Conservation (phyloP, 92 coral and sea anemone genomes). For the Bergia puertoricense region DNA sequence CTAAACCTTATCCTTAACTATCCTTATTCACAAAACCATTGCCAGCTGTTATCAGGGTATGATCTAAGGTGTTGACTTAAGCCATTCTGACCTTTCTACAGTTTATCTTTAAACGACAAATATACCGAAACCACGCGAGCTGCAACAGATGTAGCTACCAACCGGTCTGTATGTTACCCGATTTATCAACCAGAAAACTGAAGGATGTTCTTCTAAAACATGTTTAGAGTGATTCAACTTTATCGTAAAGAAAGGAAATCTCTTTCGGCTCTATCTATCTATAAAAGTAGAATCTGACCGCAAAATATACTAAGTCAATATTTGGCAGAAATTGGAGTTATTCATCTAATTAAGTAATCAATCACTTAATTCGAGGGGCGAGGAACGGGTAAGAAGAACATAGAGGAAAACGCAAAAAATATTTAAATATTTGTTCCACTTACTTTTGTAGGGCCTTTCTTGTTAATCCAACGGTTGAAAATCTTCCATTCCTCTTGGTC, state of each 20-base stretch:
- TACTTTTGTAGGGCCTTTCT: slow-evolving; percentile 24
- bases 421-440: background rate
- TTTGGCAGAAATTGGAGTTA: background rate
- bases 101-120: background rate
- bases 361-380: background rate
- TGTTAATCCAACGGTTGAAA: slow-evolving; percentile 18
- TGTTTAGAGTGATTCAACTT: background rate
- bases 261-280: background rate
- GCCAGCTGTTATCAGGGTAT: slow-evolving; percentile 7
- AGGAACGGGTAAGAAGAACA: background rate
- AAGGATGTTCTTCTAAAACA: background rate
- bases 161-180: background rate
- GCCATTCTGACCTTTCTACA: background rate
- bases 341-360: slow-evolving; percentile 21
- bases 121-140: background rate
- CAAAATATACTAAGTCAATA: slow-evolving; percentile 14
- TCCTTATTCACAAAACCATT: slow-evolving; percentile 11
- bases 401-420: background rate
- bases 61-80: slow-evolving; percentile 11
- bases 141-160: background rate
- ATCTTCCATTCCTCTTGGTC: slow-evolving; percentile 7
- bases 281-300: background rate
- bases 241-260: background rate
- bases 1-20: background rate
- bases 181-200: background rate